Base-by-base conservation (phyloP, 2,888 invertebrate genomes). In the Hartigia nigra region DNA sequence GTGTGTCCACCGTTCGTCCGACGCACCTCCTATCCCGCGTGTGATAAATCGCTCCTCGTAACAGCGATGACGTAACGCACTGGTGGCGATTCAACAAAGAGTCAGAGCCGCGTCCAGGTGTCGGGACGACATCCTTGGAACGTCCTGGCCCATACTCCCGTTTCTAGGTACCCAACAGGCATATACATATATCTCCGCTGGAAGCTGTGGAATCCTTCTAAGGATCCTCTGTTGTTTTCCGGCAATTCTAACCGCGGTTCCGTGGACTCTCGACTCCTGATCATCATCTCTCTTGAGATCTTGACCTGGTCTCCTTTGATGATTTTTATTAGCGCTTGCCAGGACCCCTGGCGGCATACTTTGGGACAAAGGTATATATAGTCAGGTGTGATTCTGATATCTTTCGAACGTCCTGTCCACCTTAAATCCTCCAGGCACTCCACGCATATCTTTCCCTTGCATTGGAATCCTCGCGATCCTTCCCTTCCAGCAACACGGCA, bases 381-480 rank as follows among this genome's bases (percentile, higher is more conserved):
- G 79, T 82, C 88, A 89, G 89, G 88, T 89, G 89, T 87, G 88
- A 89, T 85, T 84, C 82, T 82, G 85, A 88, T 83, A 90, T 89
- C 88, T 85, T 82, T 84, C 88, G 88, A 85, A 88, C 88, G 88
- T 88, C 85, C 84, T 82, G 87, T 78, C 84, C 81, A 81, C 79
- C 55, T 55, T 55, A 55, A 55, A 55, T 55, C 55, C 55, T 55
- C 23, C 55, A n/a, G 14, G 55, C 55, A 55, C 55, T 55, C 55
- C 55, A 55, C 55, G 32, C 31, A 72, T 72, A 72, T 72, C 72
- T 31, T 31, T 31, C 31, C 72, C 72, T 31, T 5, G 3, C 75
- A 85, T 84, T 82, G 80, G 80, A 83, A 82, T 75, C 81, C 82
- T 31, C 72, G 31, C 12, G 31, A 69, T 69, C 69, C 36, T 77